Base-by-base conservation (phyloP, 2,113 vertebrate genomes). In the Poecile atricapillus region DNA sequence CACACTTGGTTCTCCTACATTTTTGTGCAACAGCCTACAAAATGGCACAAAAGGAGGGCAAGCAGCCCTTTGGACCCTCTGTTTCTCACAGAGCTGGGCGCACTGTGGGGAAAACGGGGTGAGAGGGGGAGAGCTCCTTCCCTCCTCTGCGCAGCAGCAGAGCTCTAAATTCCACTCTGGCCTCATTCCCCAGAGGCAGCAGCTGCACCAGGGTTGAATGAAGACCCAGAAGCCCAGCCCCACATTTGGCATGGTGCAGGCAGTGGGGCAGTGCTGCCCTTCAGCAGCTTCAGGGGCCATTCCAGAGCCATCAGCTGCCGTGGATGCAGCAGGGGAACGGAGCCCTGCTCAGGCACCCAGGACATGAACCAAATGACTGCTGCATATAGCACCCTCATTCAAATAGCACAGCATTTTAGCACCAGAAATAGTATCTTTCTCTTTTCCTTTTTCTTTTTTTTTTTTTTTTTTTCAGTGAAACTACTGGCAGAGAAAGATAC, bases 401-500 rank as follows among this genome's bases (percentile, higher is more conserved):
- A 86, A 92, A 90, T 3, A 75, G 60, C 37, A 65, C 19, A 8
- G 73, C 41, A 74, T 86, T 94, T 83, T 90, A 89, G 64, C 41
- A 92, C 60, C 88, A 96, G 68, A 93, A 96, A 95, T 94, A 94
- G 92, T 74, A 90, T 70, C 50, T 78, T 50, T 83, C 20, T 44
- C 58, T 74, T 31, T 49, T 9, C 28, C 43, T 18, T 55, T 37
- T 30, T 44, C 24, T 35, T 20, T 27, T 19, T n/a, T 21, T 37
- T 43, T 55, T 44, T 49, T 75, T 76, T 35, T 83, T 30, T 53
- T n/a, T 5, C 21, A 50, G 30, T 1, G 3, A 89, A 92, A 86
- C 69, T 84, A 95, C 83, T 96, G 93, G 83, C 88, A 96, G 76
- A 90, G 95, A 95, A 94, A 90, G 90, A 94, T 90, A 87, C 73